Evolutionary conservation across 1,140 invertebrate species (phyloP), one percentile per base, ranked within the genome.

Genomic region (Delia radicum): DNA sequence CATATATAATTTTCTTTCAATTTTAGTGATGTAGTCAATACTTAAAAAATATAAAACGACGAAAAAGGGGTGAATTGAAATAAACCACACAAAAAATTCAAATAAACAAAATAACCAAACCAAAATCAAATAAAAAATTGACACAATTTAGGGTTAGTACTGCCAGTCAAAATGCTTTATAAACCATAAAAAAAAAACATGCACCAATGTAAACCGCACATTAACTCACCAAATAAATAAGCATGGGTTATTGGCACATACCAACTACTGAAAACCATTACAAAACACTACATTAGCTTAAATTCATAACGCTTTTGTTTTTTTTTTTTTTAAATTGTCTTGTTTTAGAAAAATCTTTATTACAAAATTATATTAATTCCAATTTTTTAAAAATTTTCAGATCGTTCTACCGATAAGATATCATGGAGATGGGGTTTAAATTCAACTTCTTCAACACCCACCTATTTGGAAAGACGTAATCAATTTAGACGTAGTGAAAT

Each of bases 391-490:
- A 65, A 24, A 37, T 24, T 77, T 77, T 10, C 76, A 86, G 85
- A 86, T 80, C 85, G 84, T 26, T 82, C 84, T 2, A 78, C 82
- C 10, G 85, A 86, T 74, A 84, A 84, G 74, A 85, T 80, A 67
- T 82, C 80, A n/a, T 85, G 85, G 85, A 86, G 85, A 77, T 86
- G 85, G 85, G 80, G 81, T 63, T 78, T 82, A 29, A 78, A 86
- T 55, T 82, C 83, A 28, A 80, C 79, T 71, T 82, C 81, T 62
- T 95, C 95, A 2, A 94, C 95, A 0, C 95, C 96, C 2, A 94
- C 96, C 78, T 97, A 97, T 85, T 87, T 97, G 61, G 95, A 98
- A 83, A 93, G 94, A 90, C 93, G 85, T 31, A 86, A 86, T 73
- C 81, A 84, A 3, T 86, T 82, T 67, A 79, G 85, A 1, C 80